A percentile compares a stretch with the other conserved stretches of the same genome.
phyloP scores from a whole-genome alignment of 2,797 vertebrate species.

The Lacerta bilineata region DNA sequence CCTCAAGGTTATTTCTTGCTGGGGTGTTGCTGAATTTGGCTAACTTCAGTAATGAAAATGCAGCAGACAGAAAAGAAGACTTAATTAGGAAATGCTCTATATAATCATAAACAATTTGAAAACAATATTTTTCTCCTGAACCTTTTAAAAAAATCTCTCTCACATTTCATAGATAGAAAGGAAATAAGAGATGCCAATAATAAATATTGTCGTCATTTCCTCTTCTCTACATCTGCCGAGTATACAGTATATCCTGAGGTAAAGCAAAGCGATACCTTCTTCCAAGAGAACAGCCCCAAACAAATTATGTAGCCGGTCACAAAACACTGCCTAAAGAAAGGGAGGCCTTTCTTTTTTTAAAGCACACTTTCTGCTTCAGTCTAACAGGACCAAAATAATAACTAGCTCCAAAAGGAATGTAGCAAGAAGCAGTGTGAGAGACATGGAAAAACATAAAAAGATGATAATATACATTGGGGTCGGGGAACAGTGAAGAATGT shows the following conservation, averaged over 20 bases:
- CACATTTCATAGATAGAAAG: not conserved
- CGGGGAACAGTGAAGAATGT: not conserved
- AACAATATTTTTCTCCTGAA: not conserved
- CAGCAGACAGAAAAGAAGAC: not conserved
- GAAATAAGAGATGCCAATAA: not conserved
- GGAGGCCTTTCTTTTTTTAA: not conserved
- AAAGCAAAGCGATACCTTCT: not conserved
- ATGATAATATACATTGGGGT: not conserved
- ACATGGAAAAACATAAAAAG: not conserved
- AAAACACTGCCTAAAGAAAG: conserved; percentile 22
- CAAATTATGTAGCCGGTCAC: conserved; percentile 1
- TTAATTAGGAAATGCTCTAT: not conserved
- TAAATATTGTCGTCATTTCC: not conserved
- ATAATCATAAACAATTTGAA: not conserved
- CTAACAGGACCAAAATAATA: not conserved
- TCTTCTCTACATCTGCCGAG: not conserved
- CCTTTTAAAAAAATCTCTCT: too few species aligned
- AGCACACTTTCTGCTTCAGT: not conserved
- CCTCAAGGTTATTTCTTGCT: not conserved
- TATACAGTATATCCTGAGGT: not conserved
- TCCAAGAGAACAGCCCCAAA: not conserved
- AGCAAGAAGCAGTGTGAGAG: not conserved
- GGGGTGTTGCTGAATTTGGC: not conserved
- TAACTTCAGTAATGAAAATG: not conserved
- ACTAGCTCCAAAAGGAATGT: not conserved